phyloP scores from a whole-genome alignment of 2,888 invertebrate species.

The Sarcophaga carnaria region DNA sequence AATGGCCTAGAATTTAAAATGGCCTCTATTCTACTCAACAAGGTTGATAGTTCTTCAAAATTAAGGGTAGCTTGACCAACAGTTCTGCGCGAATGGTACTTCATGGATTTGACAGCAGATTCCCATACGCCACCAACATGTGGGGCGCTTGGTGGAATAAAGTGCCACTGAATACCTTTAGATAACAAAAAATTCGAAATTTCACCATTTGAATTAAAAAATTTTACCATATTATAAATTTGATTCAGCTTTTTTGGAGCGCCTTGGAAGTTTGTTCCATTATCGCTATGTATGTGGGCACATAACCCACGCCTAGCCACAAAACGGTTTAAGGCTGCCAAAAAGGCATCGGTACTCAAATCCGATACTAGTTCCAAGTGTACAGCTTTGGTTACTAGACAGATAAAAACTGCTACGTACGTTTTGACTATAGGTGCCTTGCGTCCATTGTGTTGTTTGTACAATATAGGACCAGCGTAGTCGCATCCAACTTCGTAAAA shows the following conservation, averaged over 20 bases:
- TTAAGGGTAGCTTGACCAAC: constrained; percentile 35
- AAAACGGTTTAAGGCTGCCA: constrained; percentile 6
- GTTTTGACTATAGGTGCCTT: constrained; percentile 6
- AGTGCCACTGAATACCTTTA: constrained; percentile 47
- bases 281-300: constrained; percentile 18
- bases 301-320: constrained; percentile 53
- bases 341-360: constrained; percentile 20
- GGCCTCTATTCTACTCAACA: constrained; percentile 43
- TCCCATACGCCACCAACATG: constrained; percentile 45
- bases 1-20: constrained; percentile 30
- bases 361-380: constrained; percentile 2
- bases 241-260: constrained; percentile 23
- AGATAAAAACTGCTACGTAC: constrained; percentile 10
- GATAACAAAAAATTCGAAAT: constrained; percentile 33
- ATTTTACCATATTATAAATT: constrained; percentile 26
- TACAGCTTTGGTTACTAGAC: not conserved
- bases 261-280: constrained; percentile 57
- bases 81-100: constrained; percentile 1
- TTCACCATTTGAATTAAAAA: constrained; percentile 22
- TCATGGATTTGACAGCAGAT: constrained; percentile 15
- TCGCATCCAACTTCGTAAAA: constrained; percentile 52
- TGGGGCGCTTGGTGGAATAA: constrained; percentile 39
- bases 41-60: constrained; percentile 13
- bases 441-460: constrained; percentile 21
- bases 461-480: constrained; percentile 45